Base-by-base conservation (phyloP, 2,113 vertebrate species). In the Herpetotheres cachinnans region DNA sequence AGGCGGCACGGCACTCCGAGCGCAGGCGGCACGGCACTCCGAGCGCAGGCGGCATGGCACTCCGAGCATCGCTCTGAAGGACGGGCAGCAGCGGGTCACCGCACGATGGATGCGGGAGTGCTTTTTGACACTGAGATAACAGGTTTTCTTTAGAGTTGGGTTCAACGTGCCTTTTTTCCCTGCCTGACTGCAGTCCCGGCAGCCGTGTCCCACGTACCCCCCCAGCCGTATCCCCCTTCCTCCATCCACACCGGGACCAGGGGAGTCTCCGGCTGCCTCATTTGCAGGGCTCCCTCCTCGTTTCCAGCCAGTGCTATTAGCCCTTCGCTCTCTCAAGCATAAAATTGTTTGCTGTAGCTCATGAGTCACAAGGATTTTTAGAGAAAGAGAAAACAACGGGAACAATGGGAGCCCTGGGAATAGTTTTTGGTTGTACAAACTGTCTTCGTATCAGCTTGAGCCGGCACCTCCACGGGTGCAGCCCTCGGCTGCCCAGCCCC, bases 321-420 rank as follows among this genome's bases (percentile, higher is more conserved):
- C 82, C 91, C 80, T 91, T 86, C 77, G 67, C 77, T 77, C 94
- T 91, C 69, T 86, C 93, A 58, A 96, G 89, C 96, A 92, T 77
- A 86, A 95, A 96, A 95, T 59, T 95, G 85, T 93, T 95, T 93
- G 86, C n/a, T 84, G 67, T 86, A 97, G 83, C 86, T 96, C 89
- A 95, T 94, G 93, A 96, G 80, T 94, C 93, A 96, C 63, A 94
- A 78, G 91, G 93, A 93, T 62, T 92, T 95, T 94, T 69, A 86
- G 83, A 95, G 91, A 80, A 96, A 93, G 76, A 80, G 79, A 94
- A 94, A 96, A 96, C 76, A 86, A 92, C 9, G 0, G 91, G 93
- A 96, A 96, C 96, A 95, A 96, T 81, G 55, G 91, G 83, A 86
- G 72, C 46, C 91, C 89, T 86, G 96, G 82, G 80, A 92, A 92